These are phyloP conservation scores for Ctenodactylus gundi DNA, from an alignment of 2,113 vertebrate genomes.

Conservation along the genomic window DNA sequence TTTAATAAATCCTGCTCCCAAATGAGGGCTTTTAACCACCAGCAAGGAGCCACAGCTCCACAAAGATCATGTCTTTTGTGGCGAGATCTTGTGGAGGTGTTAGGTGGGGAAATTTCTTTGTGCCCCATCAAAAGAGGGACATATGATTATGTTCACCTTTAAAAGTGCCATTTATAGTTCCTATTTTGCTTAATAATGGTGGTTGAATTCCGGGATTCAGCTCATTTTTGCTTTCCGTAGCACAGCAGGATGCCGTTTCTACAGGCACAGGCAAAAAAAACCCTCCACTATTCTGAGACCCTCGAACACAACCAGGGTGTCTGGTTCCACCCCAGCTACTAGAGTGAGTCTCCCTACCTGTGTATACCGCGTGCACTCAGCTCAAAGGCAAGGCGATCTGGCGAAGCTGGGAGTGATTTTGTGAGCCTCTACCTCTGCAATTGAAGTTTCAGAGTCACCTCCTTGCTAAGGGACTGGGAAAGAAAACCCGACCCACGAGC, in stretches of 20 bases:
- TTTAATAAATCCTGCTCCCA: slow-evolving; percentile 81
- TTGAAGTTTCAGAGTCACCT: neutral
- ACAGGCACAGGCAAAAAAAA: neutral
- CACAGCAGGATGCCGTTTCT: slow-evolving; percentile 49
- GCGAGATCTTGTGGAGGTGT: slow-evolving; percentile 70
- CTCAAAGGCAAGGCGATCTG: neutral
- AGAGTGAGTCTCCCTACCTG: fast-evolving
- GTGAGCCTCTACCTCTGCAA: neutral
- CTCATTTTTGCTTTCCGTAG: neutral
- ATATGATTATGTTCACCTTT: slow-evolving; percentile 75
- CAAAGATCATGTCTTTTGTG: slow-evolving; percentile 66
- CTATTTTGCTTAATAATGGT: slow-evolving; percentile 65
- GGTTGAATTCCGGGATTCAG: slow-evolving; percentile 54
- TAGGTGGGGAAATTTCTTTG: slow-evolving; percentile 66
- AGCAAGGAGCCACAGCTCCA: slow-evolving; percentile 59
- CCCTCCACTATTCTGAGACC: neutral
- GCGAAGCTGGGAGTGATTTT: neutral
- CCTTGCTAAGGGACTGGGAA: neutral
- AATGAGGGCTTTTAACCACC: slow-evolving; percentile 51
- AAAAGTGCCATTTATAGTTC: slow-evolving; percentile 69
- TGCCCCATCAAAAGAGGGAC: slow-evolving; percentile 58
- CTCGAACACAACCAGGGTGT: neutral
- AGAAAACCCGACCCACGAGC: neutral
- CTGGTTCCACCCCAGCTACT: neutral
- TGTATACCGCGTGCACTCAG: neutral